Evolutionary conservation across 2,113 vertebrate genomes (phyloP).

Genomic region (human (Homo sapiens)): DNA sequence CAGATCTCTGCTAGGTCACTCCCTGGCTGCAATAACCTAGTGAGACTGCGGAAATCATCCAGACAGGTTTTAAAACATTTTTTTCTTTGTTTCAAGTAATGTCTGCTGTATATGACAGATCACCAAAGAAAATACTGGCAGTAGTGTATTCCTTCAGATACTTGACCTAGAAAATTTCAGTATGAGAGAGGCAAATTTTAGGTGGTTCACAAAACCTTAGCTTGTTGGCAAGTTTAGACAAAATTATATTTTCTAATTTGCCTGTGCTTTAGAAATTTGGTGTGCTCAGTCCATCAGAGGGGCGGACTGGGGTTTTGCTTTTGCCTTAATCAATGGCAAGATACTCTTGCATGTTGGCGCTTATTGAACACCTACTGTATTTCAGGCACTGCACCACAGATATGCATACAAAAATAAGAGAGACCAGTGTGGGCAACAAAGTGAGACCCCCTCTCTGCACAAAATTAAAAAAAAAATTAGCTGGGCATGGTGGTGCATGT

Average conservation of each 20-base stretch:
- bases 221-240: neutral
- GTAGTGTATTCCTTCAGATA: neutral
- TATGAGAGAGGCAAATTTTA: neutral
- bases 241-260: neutral
- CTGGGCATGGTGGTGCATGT: neutral
- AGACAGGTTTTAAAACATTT: neutral
- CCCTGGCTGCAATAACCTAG: neutral
- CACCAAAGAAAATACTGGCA: neutral
- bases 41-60: neutral
- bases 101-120: neutral
- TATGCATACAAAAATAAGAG: neutral
- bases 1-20: neutral
- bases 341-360: neutral
- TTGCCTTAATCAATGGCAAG: neutral
- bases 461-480: no score
- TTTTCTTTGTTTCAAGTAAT: neutral
- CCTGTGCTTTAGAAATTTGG: neutral
- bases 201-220: neutral
- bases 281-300: neutral
- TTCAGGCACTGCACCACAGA: neutral
- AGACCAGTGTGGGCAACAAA: neutral
- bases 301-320: neutral
- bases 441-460: no score
- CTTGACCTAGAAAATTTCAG: neutral
- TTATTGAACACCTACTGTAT: neutral